Conservation (phyloP, 2,888 invertebrate species). For the Amblyjoppa fuscipennis region DNA sequence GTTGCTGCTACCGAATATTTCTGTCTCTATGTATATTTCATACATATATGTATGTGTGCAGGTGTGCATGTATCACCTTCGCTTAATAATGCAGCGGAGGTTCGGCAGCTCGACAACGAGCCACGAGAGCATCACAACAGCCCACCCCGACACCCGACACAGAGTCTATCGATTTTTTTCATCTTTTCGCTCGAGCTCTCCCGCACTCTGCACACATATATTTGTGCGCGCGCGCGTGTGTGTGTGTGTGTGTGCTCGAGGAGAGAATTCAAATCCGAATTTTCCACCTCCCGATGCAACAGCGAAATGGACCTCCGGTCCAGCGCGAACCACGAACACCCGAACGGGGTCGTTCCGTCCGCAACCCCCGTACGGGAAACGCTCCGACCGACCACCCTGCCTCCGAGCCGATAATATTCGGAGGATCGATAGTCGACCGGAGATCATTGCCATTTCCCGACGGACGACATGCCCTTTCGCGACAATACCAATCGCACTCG, state of each 20-base stretch:
- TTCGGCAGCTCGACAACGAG: slow-evolving; percentile 30
- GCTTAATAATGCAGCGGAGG: slow-evolving; percentile 53
- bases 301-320: slow-evolving; percentile 38
- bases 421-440: slow-evolving; percentile 19
- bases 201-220: slow-evolving; percentile 70
- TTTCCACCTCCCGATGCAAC: slow-evolving; percentile 81
- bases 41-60: neutral
- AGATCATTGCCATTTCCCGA: slow-evolving; percentile 8
- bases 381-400: neutral
- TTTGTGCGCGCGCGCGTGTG: slow-evolving; percentile 4
- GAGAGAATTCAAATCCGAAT: slow-evolving; percentile 79
- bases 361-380: neutral
- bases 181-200: slow-evolving; percentile 63
- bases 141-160: slow-evolving; percentile 61
- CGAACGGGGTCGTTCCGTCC: slow-evolving; percentile 31
- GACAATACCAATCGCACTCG: neutral
- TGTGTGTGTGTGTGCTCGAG: slow-evolving; percentile 55
- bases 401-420: slow-evolving; percentile 16
- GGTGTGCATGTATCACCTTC: slow-evolving; percentile 27
- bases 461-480: neutral
- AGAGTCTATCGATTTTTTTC: slow-evolving; percentile 54
- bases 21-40: neutral
- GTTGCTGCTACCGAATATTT: neutral
- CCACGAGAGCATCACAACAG: slow-evolving; percentile 26
- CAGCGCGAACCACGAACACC: slow-evolving; percentile 28